These are phyloP conservation scores for Aethes cnicana DNA, from an alignment of 2,888 invertebrate genomes.

Conservation along the genomic window DNA sequence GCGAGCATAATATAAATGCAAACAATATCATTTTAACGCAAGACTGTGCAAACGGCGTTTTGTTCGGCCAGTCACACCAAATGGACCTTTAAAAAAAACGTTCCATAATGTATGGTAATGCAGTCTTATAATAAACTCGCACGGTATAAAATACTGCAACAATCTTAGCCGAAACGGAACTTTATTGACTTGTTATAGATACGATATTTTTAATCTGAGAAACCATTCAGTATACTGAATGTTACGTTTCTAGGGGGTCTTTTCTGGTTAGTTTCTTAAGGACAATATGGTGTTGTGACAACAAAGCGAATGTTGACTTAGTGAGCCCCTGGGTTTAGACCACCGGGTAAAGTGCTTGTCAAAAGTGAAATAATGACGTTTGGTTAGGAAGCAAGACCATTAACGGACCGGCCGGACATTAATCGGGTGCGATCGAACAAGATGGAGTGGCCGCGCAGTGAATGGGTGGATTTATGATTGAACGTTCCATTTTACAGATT, in stretches of 20 bases:
- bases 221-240: too few relatives aligned
- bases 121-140: constrained; percentile 48
- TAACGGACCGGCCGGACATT: constrained; percentile 40
- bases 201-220: constrained; percentile 56
- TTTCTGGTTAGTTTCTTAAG: constrained; percentile 44
- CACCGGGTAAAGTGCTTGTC: constrained; percentile 43
- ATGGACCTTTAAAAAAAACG: constrained; percentile 36
- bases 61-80: constrained; percentile 37
- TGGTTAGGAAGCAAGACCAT: constrained; percentile 3
- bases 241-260: constrained; percentile 50
- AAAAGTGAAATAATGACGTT: constrained; percentile 53
- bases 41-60: constrained; percentile 47
- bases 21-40: constrained; percentile 52
- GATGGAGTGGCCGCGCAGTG: constrained; percentile 42
- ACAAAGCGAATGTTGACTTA: constrained; percentile 71
- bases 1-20: constrained; percentile 51
- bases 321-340: constrained; percentile 41
- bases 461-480: constrained; percentile 47
- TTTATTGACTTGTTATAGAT: constrained; percentile 52
- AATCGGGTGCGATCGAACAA: constrained; percentile 49
- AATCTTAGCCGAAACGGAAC: constrained; percentile 56
- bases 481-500: constrained; percentile 42
- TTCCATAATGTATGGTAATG: constrained; percentile 46
- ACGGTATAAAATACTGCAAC: constrained; percentile 39
- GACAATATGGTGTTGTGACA: constrained; percentile 59